Evolutionary conservation across 2,113 vertebrate genomes (phyloP), one percentile per base, ranked within the genome.

Genomic region (Corythornis cristatus): DNA sequence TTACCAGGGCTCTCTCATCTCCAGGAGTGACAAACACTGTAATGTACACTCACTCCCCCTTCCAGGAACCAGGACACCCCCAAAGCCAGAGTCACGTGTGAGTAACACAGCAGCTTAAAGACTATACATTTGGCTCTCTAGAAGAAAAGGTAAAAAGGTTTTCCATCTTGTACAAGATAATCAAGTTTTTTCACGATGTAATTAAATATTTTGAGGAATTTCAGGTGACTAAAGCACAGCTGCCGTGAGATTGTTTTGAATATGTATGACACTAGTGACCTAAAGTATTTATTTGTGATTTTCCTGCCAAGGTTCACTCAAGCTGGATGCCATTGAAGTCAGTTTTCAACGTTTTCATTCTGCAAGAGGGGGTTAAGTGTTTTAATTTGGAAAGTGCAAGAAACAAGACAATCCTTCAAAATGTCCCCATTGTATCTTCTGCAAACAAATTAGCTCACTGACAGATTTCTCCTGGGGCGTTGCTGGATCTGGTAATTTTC

Each of bases 401-500:
- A 53, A 67, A 70, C 5, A 90, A 23, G 22, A 51, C 29, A 17
- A 82, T 67, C 29, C 74, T 85, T 62, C 54, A 45, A 42, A 86
- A 45, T 1, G n/a, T 21, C 53, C 25, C 65, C 51, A 72, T 8
- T 57, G 58, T 33, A 62, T 50, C 60, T 65, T 83, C 72, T 77
- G 62, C 91, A 89, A 90, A 90, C 83, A 93, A 86, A 67, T 78
- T 43, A 77, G 68, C n/a, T 75, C 60, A 60, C n/a, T 51, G 51
- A 33, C 31, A 65, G 33, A 86, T 61, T 72, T 88, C 79, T 89
- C 72, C n/a, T 42, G 79, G 43, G 61, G 43, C 88, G 72, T 8
- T 50, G 33, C 29, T 72, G 33, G 85, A 88, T 54, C 82, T 86
- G 72, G 64, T 56, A 67, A 73, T 91, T 86, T 87, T 82, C 77